Conservation (phyloP, 2,797 vertebrate genomes). For the Carcharodon carcharias region DNA sequence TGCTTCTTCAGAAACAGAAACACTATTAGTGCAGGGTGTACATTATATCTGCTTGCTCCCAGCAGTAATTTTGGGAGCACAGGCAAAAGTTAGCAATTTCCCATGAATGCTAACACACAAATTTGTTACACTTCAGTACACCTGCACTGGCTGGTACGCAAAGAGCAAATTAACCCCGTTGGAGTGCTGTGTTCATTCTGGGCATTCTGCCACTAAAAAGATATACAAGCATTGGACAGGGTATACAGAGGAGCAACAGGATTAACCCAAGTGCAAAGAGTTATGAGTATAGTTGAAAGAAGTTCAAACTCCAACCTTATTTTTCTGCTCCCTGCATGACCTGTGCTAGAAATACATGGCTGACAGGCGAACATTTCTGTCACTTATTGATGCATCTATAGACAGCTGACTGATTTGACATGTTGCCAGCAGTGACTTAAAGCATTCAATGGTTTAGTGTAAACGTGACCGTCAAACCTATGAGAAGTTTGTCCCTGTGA, state of each 20-base stretch:
- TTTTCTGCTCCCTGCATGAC: background rate
- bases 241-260: background rate
- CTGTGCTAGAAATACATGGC: background rate
- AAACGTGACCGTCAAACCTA: background rate
- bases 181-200: background rate
- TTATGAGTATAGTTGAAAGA: background rate
- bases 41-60: background rate
- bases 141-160: background rate
- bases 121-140: background rate
- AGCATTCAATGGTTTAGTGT: background rate
- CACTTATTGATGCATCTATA: background rate
- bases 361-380: background rate
- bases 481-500: background rate
- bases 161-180: background rate
- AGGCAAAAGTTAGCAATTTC: background rate
- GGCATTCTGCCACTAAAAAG: background rate
- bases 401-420: background rate
- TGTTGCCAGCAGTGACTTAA: background rate
- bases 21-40: background rate
- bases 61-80: conserved; percentile 1
- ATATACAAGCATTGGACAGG: background rate
- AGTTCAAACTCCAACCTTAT: background rate
- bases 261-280: too few species aligned
- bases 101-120: background rate
- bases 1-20: background rate